Evolutionary conservation across 2,113 vertebrate species (phyloP), one percentile per base, ranked within the genome.

Genomic region (Chloebia gouldiae): DNA sequence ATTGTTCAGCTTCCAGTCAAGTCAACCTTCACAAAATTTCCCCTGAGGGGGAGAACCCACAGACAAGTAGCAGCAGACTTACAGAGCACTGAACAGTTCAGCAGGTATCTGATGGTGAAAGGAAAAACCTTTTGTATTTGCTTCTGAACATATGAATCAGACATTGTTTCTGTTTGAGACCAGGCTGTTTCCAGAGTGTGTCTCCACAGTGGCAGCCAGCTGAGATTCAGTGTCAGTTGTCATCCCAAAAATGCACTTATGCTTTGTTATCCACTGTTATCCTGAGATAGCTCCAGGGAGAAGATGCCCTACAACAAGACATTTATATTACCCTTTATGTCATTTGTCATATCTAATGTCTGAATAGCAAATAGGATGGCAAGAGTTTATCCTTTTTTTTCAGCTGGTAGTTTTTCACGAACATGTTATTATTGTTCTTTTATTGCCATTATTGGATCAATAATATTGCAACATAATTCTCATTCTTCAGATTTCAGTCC

Each of bases 401-500:
- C 71, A 69, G 15, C 14, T 86, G 88, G 68, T 9, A 1, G 44
- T 44, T 78, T 23, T 66, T 86, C 88, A 92, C 66, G 64, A 73
- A 18, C 50, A 37, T 66, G 42, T 24, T 83, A 56, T 11, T 88
- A 50, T 70, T 86, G 54, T 20, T 86, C 37, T 90, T 92, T 94
- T 33, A 88, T 82, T 95, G 42, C 50, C 37, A 45, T 94, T 92
- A 93, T 63, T 83, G 72, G 82, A 95, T 96, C 88, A 94, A 81
- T 88, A 81, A 63, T 51, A 76, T 75, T 54, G 60, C 60, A 78
- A 86, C 51, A 66, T 84, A 94, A 95, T 83, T 90, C 76, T 93
- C 53, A 81, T 76, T 95, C 73, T 90, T 66, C 44, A 81, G 44
- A 89, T 64, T 92, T 76, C 65, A 56, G 70, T 69, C 57, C 70